Evolutionary conservation across 2,797 vertebrate genomes (phyloP), one percentile per base, ranked within the genome.

Genomic region (Danio choprae): DNA sequence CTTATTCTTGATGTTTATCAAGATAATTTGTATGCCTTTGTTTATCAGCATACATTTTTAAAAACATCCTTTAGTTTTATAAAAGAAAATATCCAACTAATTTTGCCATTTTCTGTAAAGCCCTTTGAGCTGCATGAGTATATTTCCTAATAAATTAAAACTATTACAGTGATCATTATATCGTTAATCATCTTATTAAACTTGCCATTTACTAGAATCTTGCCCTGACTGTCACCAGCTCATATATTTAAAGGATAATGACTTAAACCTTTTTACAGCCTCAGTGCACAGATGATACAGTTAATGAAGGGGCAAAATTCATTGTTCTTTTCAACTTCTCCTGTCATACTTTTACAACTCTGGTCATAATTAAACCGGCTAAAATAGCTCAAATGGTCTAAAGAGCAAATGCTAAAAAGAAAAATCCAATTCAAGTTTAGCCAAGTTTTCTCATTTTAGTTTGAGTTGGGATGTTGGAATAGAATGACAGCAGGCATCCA

Each of bases 191-290:
- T 50, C 18, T 41, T 44, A 10, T 44, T 44, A 58, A 38, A 43
- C n/a, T 76, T 13, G 0, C 16, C 18, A 68, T 38, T 58, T 68
- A 36, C 20, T 20, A 15, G 20, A 4, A 56, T 59, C 12, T 41
- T 1, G 29, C 50, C 36, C 41, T 38, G 20, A 51, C 36, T n/a
- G 9, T 51, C 56, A 59, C 53, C 9, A 68, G 53, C 75, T 69
- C 62, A 48, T 77, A n/a, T 77, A 70, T 78, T 78, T 70, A 40
- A 41, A 60, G 18, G 44, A 78, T 60, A 70, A 78, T 70, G 18
- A 53, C 56, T 40, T 13, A 6, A 79, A 69, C n/a, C 13, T 51
- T 68, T 60, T 70, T 40, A 48, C 43, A 60, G 53, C 76, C 36
- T 71, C 65, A 12, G 12, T 41, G 44, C 44, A 6, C 64, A 69